Evolutionary conservation across 2,888 invertebrate genomes (phyloP), one percentile per base, ranked within the genome.

Genomic region (Pycnomerus fuliginosus): DNA sequence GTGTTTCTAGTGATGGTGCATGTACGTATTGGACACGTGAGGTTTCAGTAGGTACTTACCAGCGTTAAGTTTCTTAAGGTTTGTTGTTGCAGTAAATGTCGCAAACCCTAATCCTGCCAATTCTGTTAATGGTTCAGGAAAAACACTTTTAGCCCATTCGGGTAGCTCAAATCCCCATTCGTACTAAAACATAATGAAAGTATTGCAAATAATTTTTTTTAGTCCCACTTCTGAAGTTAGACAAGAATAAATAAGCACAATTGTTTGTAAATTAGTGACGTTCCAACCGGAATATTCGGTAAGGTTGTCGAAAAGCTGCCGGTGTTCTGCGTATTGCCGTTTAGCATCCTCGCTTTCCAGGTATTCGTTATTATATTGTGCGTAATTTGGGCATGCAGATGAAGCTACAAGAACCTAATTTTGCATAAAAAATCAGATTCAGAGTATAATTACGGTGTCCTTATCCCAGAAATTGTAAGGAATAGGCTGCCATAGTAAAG

Each of bases 401-500:
- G 47, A 47, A 8, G 61, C 55, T 3, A 42, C 16, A 7, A 60
- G 30, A 30, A 56, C 46, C 52, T 51, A 36, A 37, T 22, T 10
- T 14, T 23, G 14, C 2, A 7, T 2, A 32, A 32, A 32, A n/a
- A n/a, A n/a, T n/a, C n/a, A n/a, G n/a, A n/a, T 17, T 32, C 15
- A 7, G 2, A 16, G n/a, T n/a, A n/a, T n/a, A n/a, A n/a, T 20
- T 20, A 11, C 11, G 22, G 10, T 50, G 32, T 65, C 65, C n/a
- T 53, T 23, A 31, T 45, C 13, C 53, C 80, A 74, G 11, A 83
- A 83, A 61, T 81, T 80, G 10, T 86, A 78, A 7, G 86, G 84
- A 40, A 87, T 81, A 5, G 89, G 89, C 56, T 86, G 84, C 89
- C 88, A 90, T 47, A 74, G 69, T 43, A 85, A 65, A 1, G 48